Base-by-base conservation (phyloP, 2,113 vertebrate genomes). In the Ibidorhyncha struthersii region DNA sequence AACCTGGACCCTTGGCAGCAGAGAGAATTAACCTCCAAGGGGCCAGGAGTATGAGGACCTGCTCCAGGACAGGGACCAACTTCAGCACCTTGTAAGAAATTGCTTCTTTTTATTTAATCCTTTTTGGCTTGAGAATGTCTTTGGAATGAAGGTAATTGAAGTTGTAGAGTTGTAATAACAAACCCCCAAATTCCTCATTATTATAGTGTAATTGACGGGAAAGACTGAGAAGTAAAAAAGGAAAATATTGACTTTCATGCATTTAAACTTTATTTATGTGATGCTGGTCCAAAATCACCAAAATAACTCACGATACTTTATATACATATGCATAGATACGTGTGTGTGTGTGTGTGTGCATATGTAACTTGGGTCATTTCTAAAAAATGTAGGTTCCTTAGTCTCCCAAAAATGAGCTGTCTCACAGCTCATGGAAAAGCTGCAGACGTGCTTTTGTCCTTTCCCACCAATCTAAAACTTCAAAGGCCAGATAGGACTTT, bases 261-360 rank as follows among this genome's bases (percentile, higher is more conserved):
- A 34, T 89, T 91, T 92, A 83, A 73, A 79, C 89, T 95, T 90
- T 93, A 89, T 96, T 94, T 96, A 55, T 89, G 56, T 94, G 74
- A 95, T 62, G 22, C 34, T 62, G 77, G 70, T 77, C 92, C 86
- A 97, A 94, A 97, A 82, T 91, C 74, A 93, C 52, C 58, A 86
- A 74, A 97, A 91, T 87, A 88, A 78, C 22, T 90, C 30, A 62
- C 55, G 49, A 2, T 81, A 61, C 77, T 91, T 96, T 66, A 83
- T 86, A 52, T 23, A 16, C 6, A 32, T 12, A 15, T 22, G 20
- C 15, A 14, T 9, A 23, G 56, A 40, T 21, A 38, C 7, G 6
- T 27, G 8, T 36, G 15, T 47, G 16, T 41, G 77, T 47, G 77
- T 61, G 14, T 77, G 2, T 67, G 5, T 86, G 7, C n/a, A n/a